phyloP scores from a whole-genome alignment of 2,113 vertebrate genomes.

The Enhydra lutris region DNA sequence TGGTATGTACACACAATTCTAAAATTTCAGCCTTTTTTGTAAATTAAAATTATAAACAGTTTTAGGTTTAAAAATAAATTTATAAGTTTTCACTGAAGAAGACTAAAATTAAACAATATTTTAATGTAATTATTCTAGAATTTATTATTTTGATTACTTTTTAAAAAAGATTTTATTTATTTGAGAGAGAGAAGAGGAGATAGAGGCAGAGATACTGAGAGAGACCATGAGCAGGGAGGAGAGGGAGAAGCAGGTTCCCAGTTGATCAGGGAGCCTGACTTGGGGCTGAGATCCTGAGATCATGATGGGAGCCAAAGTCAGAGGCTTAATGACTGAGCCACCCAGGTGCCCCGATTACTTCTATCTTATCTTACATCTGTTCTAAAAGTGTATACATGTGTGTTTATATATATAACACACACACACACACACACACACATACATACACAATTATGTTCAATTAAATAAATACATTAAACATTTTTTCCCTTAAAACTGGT shows the following conservation, averaged over 20 bases:
- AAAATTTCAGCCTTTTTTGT: constrained; percentile 44
- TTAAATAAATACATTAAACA: background rate
- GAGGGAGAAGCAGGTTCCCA: background rate
- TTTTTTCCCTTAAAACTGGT: background rate
- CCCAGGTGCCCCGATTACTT: background rate
- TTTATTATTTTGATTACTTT: background rate
- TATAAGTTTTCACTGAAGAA: constrained; percentile 43
- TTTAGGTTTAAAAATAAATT: constrained; percentile 39
- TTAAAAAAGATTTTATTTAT: background rate
- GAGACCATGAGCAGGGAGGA: background rate
- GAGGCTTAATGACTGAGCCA: background rate
- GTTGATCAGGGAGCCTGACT: background rate
- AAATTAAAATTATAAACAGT: constrained; percentile 53
- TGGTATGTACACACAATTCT: constrained; percentile 47
- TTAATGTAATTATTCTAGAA: constrained; percentile 42
- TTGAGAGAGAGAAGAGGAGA: background rate
- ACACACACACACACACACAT: background rate
- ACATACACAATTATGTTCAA: background rate
- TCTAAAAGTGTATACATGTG: background rate
- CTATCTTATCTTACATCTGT: background rate
- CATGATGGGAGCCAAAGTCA: background rate
- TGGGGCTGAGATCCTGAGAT: background rate
- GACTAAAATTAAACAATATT: constrained; percentile 21
- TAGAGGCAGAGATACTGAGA: background rate
- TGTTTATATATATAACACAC: background rate